These are phyloP conservation scores for Euplexia lucipara DNA, from an alignment of 2,888 invertebrate species.

Conservation along the genomic window DNA sequence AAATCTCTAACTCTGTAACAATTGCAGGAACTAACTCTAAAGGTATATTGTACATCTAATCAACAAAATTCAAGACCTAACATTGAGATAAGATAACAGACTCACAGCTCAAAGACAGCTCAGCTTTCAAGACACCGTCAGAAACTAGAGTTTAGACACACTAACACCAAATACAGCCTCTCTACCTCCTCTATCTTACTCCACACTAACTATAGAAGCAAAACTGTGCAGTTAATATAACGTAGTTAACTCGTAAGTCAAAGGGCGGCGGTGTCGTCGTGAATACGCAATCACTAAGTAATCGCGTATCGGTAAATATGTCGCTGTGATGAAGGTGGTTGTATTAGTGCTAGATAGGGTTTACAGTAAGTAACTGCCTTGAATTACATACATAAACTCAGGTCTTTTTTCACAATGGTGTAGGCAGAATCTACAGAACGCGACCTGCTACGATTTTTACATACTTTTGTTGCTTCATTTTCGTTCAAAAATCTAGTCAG, in stretches of 20 bases:
- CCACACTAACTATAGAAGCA: slow-evolving; percentile 55
- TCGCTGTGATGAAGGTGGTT: background rate
- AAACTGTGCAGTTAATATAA: slow-evolving; percentile 65
- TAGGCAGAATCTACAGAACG: too few relatives aligned
- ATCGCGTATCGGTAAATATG: slow-evolving; percentile 57
- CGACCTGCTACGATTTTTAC: too few relatives aligned
- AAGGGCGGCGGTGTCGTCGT: slow-evolving; percentile 62
- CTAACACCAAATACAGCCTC: too few relatives aligned
- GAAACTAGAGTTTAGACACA: too few relatives aligned
- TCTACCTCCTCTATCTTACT: slow-evolving; percentile 42
- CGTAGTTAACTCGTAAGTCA: slow-evolving; percentile 67
- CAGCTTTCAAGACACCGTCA: background rate
- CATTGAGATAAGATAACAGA: background rate
- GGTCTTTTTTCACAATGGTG: too few relatives aligned
- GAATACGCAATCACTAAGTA: slow-evolving; percentile 64
- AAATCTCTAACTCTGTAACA: too few relatives aligned
- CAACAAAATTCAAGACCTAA: too few relatives aligned
- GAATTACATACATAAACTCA: too few relatives aligned
- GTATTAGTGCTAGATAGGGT: slow-evolving; percentile 1
- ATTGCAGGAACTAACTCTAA: background rate
- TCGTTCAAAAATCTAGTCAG: too few relatives aligned
- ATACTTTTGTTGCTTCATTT: too few relatives aligned
- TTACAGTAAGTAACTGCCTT: background rate
- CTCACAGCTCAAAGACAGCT: background rate
- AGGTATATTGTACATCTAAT: background rate